These are phyloP conservation scores for Sporophila hypoxantha DNA, from an alignment of 2,113 vertebrate species.

Conservation along the genomic window DNA sequence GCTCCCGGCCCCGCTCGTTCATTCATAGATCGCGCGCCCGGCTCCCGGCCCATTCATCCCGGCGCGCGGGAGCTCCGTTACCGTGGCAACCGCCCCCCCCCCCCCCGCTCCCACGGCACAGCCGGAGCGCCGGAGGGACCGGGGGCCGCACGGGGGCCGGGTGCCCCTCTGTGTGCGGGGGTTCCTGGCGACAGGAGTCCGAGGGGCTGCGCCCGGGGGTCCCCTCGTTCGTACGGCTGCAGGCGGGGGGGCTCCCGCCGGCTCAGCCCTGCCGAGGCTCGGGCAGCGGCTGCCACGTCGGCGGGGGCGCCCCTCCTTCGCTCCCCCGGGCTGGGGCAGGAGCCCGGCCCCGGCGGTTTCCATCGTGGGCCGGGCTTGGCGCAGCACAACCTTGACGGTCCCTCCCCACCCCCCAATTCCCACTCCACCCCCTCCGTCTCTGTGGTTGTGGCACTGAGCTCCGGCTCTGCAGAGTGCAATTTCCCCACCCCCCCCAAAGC, in stretches of 20 bases:
- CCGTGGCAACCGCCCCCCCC: not conserved
- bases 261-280: not conserved
- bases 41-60: conserved; percentile 30
- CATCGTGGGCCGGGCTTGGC: not conserved
- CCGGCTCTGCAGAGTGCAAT: not conserved
- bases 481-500: too few relatives aligned
- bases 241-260: not conserved
- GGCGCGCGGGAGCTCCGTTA: not conserved
- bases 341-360: not conserved
- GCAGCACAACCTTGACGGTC: not conserved
- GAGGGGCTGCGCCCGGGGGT: not conserved
- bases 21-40: conserved; percentile 34
- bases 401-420: not conserved
- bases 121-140: not conserved
- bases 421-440: too few relatives aligned
- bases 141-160: not conserved
- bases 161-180: too few relatives aligned
- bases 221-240: not conserved
- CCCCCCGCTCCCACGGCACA: not conserved
- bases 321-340: not conserved
- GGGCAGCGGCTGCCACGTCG: not conserved
- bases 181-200: not conserved
- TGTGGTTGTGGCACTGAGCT: not conserved
- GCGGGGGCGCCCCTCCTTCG: not conserved
- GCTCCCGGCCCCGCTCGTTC: not conserved